Evolutionary conservation across 2,888 invertebrate genomes (phyloP), one percentile per base, ranked within the genome.

Genomic region (Nephrotoma appendiculata): DNA sequence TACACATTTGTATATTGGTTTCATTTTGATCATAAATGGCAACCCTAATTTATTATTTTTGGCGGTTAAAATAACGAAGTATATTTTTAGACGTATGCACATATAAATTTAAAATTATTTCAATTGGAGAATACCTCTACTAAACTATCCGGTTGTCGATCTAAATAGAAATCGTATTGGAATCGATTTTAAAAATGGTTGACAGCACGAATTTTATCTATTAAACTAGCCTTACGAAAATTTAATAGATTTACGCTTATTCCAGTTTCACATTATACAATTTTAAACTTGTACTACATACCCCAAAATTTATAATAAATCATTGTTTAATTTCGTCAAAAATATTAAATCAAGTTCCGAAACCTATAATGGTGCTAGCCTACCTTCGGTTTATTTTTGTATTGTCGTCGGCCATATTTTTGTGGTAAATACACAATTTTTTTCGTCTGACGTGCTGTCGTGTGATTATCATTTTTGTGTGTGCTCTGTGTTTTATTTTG

Each of bases 391-490:
- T 31, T 71, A 71, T 71, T 31, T 31, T 71, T 71, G 31, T 71
- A 31, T 15, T 85, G 44, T 44, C 84, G 84, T 41, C 85, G 44
- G 85, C 85, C 85, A 85, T 85, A 85, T 85, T 85, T 44, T 85
- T 85, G 43, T 19, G 15, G 44, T 44, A 85, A 44, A 85, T 44
- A 83, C 11, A 19, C 19, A 85, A 15, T 44, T 11, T 85, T 85
- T 42, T 85, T 85, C 44, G 44, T 85, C 85, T 85, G 44, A 85
- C 85, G 85, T 85, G 85, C 85, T 85, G 85, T 85, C 85, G 85
- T 85, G 85, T 85, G 85, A 85, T 85, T 85, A 85, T 85, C 31
- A 44, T 85, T 85, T 85, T 44, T 85, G 19, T 85, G 43, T 71
- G 71, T 71, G 71, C 71, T 71, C 71, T 71, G 71, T 71, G 19